Conservation (phyloP, 2,888 invertebrate genomes). For the Protonemura montana region DNA sequence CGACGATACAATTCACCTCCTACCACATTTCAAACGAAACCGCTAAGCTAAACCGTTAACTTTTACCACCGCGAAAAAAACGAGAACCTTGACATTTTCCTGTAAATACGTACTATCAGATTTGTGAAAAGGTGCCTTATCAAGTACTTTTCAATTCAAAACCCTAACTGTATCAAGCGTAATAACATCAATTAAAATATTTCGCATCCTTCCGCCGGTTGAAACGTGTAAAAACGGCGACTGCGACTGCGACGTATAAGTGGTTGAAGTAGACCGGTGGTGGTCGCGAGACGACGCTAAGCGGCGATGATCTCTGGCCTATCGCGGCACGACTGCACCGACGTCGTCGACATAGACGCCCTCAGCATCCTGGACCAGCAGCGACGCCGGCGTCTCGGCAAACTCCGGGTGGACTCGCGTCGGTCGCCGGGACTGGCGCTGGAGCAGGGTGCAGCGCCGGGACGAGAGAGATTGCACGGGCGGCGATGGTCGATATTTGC, state of each 20-base stretch:
- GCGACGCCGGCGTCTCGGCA: not conserved
- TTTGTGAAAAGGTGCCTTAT: too few relatives aligned
- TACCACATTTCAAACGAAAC: not conserved
- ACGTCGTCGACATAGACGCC: not conserved
- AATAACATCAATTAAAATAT: not conserved
- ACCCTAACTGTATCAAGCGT: not conserved
- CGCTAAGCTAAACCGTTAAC: not conserved
- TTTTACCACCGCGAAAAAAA: not conserved
- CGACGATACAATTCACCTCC: not conserved
- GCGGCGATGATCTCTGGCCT: not conserved
- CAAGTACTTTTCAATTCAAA: not conserved
- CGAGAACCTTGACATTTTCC: not conserved
- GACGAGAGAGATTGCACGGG: not conserved
- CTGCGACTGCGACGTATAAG: too few relatives aligned
- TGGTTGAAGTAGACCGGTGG: not conserved
- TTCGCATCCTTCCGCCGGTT: not conserved
- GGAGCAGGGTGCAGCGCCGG: not conserved
- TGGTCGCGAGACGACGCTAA: not conserved
- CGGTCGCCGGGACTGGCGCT: not conserved
- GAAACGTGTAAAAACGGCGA: not conserved
- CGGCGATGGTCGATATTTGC: not conserved
- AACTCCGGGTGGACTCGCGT: not conserved
- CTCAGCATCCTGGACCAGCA: not conserved
- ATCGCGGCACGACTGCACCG: conserved; percentile 7
- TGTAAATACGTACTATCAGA: too few relatives aligned